Conservation (phyloP, 2,797 vertebrate genomes). For the Melanotaenia trifasciata region DNA sequence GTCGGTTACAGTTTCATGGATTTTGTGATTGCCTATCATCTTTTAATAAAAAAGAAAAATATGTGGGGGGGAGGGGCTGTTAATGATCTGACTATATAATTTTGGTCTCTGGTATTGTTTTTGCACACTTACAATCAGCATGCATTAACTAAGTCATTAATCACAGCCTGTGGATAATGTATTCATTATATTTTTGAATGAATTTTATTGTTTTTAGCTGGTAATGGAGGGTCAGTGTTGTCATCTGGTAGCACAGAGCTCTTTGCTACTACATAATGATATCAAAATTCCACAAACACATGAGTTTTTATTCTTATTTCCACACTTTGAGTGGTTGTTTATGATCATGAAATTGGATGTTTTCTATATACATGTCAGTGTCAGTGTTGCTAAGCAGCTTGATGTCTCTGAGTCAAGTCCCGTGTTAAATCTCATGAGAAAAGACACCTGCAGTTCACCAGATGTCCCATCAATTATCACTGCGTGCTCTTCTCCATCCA, state of each 20-base stretch:
- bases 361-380: conserved; percentile 21
- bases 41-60: conserved; percentile 10
- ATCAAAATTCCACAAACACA: neutral
- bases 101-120: conserved; percentile 33
- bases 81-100: conserved; percentile 14
- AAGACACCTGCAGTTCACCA: conserved; percentile 83
- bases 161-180: neutral
- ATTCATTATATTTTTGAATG: neutral
- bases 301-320: neutral
- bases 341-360: neutral
- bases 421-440: conserved; percentile 78
- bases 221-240: neutral
- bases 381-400: conserved; percentile 72
- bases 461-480: conserved; percentile 85
- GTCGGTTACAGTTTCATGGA: conserved; percentile 2
- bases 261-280: neutral
- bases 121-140: neutral
- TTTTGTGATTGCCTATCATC: conserved; percentile 4
- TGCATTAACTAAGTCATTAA: conserved; percentile 5
- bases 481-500: conserved; percentile 58
- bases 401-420: conserved; percentile 75
- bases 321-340: neutral
- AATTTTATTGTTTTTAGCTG: conserved; percentile 5
- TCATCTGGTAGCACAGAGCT: neutral
- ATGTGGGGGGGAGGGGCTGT: neutral